phyloP scores from a whole-genome alignment of 2,797 vertebrate species.

The Gymnothorax javanicus region DNA sequence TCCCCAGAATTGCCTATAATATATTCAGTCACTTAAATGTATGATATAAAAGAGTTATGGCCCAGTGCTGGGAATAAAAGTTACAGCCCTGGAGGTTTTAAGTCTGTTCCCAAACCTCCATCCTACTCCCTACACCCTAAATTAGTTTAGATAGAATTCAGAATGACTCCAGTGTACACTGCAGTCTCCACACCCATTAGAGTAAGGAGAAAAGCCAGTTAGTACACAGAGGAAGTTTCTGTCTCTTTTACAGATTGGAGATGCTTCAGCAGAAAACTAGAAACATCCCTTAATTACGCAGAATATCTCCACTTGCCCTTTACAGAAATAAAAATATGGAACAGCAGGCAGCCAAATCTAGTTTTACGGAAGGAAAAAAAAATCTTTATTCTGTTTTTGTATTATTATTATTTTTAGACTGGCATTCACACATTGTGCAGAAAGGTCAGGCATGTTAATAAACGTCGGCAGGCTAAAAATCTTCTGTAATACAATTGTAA shows the following conservation, averaged over 20 bases:
- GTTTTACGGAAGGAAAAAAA: too few species aligned
- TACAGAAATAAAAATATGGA: background rate
- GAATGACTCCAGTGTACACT: too few species aligned
- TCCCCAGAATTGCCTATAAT: too few species aligned
- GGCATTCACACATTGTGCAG: too few species aligned
- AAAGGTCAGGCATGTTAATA: constrained; percentile 32
- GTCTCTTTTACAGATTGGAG: background rate
- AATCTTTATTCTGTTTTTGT: too few species aligned
- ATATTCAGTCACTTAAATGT: too few species aligned
- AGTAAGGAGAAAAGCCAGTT: background rate
- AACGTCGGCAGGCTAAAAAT: constrained; percentile 27
- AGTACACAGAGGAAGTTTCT: background rate
- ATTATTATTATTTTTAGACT: too few species aligned
- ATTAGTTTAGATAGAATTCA: too few species aligned
- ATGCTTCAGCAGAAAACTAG: background rate
- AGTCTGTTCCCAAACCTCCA: background rate
- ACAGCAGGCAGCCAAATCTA: background rate
- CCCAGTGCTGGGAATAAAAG: background rate
- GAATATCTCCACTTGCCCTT: background rate
- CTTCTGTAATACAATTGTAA: background rate
- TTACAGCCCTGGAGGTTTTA: background rate
- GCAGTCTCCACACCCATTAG: too few species aligned
- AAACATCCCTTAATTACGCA: background rate
- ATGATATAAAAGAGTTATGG: too few species aligned
- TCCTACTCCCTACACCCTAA: background rate